These are phyloP conservation scores for Piezodorus guildinii DNA, from an alignment of 1,140 invertebrate species.

Conservation along the genomic window DNA sequence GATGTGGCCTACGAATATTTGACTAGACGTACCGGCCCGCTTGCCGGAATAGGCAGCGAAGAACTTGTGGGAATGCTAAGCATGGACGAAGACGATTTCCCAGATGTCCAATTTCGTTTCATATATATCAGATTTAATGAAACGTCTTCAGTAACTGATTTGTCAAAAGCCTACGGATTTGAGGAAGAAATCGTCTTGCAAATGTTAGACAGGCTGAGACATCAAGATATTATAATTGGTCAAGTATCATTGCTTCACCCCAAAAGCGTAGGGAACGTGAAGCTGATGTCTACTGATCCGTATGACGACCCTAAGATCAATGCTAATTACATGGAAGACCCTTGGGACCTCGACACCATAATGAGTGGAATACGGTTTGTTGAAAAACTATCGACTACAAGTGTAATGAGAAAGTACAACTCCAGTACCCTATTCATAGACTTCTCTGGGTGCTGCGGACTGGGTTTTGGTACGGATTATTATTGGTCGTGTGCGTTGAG, in stretches of 20 bases:
- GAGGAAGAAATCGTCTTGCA: slow-evolving; percentile 59
- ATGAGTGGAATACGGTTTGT: slow-evolving; percentile 43
- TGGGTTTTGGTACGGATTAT: slow-evolving; percentile 30
- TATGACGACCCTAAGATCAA: slow-evolving; percentile 44
- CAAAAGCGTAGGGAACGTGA: slow-evolving; percentile 37
- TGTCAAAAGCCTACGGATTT: slow-evolving; percentile 31
- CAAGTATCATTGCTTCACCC: slow-evolving; percentile 37
- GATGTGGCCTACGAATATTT: slow-evolving; percentile 39
- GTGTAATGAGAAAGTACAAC: slow-evolving; percentile 42
- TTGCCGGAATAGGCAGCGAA: slow-evolving; percentile 34
- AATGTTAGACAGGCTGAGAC: slow-evolving; percentile 35
- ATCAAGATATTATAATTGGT: slow-evolving; percentile 42
- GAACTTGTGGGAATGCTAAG: slow-evolving; percentile 35
- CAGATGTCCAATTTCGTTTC: slow-evolving; percentile 32
- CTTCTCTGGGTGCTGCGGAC: slow-evolving; percentile 19
- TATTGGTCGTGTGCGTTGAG: slow-evolving; percentile 34
- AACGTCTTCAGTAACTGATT: slow-evolving; percentile 45
- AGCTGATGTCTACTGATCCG: slow-evolving; percentile 39
- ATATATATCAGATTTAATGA: slow-evolving; percentile 35
- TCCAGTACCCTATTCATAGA: slow-evolving; percentile 5
- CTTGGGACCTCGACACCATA: slow-evolving; percentile 24
- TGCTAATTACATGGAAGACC: slow-evolving; percentile 39
- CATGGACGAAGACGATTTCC: slow-evolving; percentile 32
- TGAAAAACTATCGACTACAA: slow-evolving; percentile 39
- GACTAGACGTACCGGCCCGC: slow-evolving; percentile 34